Evolutionary conservation across 2,797 vertebrate genomes (phyloP).

Genomic region (Cuculus canorus): DNA sequence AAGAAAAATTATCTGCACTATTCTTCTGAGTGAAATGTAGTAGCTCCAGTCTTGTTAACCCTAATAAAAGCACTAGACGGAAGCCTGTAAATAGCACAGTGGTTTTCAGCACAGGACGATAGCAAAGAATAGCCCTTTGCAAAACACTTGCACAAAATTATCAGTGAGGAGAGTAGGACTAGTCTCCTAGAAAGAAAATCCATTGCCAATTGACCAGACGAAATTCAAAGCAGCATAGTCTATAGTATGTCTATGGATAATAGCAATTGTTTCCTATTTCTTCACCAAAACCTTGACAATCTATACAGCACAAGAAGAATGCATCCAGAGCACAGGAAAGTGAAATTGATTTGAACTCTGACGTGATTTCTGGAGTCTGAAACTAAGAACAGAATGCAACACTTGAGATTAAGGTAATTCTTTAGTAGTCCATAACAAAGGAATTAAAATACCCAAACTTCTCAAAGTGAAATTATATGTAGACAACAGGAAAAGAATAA

Average conservation of each 20-base stretch:
- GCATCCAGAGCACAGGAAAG: neutral
- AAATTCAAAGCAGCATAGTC: neutral
- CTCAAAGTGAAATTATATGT: neutral
- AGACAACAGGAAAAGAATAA: neutral
- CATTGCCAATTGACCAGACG: neutral
- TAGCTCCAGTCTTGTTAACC: neutral
- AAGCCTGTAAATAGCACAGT: neutral
- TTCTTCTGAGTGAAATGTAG: neutral
- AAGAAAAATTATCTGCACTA: constrained; percentile 11
- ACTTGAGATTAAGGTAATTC: neutral
- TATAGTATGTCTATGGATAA: neutral
- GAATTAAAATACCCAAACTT: neutral
- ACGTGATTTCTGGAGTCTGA: neutral
- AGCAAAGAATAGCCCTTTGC: neutral
- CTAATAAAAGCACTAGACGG: neutral
- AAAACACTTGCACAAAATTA: neutral
- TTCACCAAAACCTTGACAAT: neutral
- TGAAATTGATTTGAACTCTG: neutral
- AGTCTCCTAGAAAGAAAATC: neutral
- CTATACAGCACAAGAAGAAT: neutral
- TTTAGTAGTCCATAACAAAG: neutral
- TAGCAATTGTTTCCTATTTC: neutral
- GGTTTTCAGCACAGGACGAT: neutral
- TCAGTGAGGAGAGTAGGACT: neutral
- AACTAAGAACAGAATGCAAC: neutral